A percentile compares a stretch with the other conserved stretches of the same genome.
These are phyloP conservation scores for Oreochromis spilurus DNA, from an alignment of 2,113 vertebrate species.

Conservation along the genomic window DNA sequence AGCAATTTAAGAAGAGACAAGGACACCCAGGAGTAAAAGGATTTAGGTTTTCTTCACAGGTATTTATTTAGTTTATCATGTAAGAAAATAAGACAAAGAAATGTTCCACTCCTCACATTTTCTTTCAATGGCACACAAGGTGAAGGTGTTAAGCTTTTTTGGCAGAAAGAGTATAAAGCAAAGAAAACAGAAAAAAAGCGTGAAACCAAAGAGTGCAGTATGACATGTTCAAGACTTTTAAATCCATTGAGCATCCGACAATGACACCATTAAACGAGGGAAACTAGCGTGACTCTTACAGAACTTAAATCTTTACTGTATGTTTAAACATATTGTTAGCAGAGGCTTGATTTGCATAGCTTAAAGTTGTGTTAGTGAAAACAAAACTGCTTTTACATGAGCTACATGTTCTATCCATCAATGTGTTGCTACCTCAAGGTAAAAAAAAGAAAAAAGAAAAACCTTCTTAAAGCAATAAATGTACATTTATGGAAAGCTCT, in stretches of 20 bases:
- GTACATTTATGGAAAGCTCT: constrained; percentile 20
- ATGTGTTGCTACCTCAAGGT: constrained; percentile 33
- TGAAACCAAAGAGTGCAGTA: constrained; percentile 21
- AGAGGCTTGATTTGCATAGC: constrained; percentile 74
- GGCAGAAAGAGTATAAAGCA: constrained; percentile 48
- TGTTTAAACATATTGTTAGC: constrained; percentile 45
- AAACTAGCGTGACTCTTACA: constrained; percentile 21
- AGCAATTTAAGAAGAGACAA: background rate
- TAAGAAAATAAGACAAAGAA: constrained; percentile 78
- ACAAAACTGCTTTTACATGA: constrained; percentile 43
- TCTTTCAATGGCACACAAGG: constrained; percentile 75
- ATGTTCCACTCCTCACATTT: constrained; percentile 67
- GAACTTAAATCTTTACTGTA: constrained; percentile 1
- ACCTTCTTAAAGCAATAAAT: constrained; percentile 31
- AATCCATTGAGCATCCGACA: constrained; percentile 21
- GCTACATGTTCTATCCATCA: constrained; percentile 60
- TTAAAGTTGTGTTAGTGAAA: constrained; percentile 55
- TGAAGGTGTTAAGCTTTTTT: constrained; percentile 68
- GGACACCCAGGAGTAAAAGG: background rate
- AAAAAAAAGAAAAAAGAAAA: constrained; percentile 10
- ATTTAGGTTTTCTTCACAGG: constrained; percentile 40
- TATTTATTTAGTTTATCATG: constrained; percentile 72
- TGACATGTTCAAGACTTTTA: constrained; percentile 33
- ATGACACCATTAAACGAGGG: constrained; percentile 11
- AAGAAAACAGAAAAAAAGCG: background rate